Conservation (phyloP, 2,888 invertebrate genomes). For the Plemyria rubiginata region DNA sequence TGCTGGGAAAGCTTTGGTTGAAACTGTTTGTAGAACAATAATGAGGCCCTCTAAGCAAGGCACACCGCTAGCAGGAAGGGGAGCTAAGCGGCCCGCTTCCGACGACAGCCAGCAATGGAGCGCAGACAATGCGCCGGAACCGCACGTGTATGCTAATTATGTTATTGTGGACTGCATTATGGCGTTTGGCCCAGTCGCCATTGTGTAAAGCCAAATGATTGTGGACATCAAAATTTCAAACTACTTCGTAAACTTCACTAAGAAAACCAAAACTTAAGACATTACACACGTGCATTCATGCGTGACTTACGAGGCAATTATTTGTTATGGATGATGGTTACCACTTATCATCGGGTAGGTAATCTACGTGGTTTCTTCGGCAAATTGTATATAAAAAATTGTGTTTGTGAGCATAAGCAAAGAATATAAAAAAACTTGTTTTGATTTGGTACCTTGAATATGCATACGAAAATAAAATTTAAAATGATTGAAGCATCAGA, state of each 20-base stretch:
- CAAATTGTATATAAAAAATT: no score
- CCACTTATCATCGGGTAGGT: no score
- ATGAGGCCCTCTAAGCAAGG: conserved; percentile 1
- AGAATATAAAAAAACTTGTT: no score
- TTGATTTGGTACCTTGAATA: no score
- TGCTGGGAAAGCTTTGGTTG: not conserved
- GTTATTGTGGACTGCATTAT: conserved; percentile 39
- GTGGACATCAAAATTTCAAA: not conserved
- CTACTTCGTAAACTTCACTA: not conserved
- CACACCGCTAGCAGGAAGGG: conserved; percentile 28
- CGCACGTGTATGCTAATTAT: conserved; percentile 37
- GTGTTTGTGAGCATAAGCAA: no score
- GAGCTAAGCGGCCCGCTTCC: conserved; percentile 35
- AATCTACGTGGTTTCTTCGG: no score
- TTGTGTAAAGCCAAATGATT: not conserved
- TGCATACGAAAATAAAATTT: no score
- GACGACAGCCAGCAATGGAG: conserved; percentile 28
- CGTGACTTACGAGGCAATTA: no score
- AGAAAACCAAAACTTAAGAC: no score
- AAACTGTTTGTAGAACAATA: not conserved
- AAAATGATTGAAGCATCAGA: no score
- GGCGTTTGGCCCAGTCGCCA: not conserved
- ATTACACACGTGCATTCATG: no score
- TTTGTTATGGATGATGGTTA: no score
- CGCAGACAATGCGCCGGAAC: conserved; percentile 34